These are phyloP conservation scores for Labeo rohita DNA, from an alignment of 2,113 vertebrate species.

Conservation along the genomic window DNA sequence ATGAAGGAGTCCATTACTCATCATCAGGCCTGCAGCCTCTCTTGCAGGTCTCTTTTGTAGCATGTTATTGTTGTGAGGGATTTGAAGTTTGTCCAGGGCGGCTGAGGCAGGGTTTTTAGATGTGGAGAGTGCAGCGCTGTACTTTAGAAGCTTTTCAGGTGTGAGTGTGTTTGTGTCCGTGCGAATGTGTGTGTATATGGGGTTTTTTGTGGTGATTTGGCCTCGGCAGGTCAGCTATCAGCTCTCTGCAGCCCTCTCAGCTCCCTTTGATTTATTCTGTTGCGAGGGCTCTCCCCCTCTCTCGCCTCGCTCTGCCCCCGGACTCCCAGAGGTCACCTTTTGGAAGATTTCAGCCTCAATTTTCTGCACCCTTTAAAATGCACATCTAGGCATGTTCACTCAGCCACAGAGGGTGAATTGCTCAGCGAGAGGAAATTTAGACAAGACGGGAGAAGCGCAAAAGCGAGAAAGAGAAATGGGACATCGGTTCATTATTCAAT, in stretches of 20 bases:
- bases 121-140: constrained; percentile 62
- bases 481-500: constrained; percentile 37
- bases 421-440: constrained; percentile 17
- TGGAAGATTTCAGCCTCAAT: constrained; percentile 49
- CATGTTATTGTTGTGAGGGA: constrained; percentile 62
- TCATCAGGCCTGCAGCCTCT: constrained; percentile 37
- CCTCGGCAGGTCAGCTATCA: constrained; percentile 72
- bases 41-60: constrained; percentile 56
- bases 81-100: constrained; percentile 63
- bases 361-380: constrained; percentile 50
- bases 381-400: constrained; percentile 38
- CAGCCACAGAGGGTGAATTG: not conserved
- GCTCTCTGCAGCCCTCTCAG: constrained; percentile 68
- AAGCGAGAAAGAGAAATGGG: constrained; percentile 32
- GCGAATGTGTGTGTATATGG: constrained; percentile 5
- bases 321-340: constrained; percentile 51
- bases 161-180: constrained; percentile 61
- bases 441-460: constrained; percentile 19
- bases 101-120: constrained; percentile 64
- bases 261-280: constrained; percentile 69
- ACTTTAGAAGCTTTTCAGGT: constrained; percentile 67
- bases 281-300: constrained; percentile 33
- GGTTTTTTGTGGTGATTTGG: constrained; percentile 65
- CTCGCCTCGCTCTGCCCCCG: constrained; percentile 34
- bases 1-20: constrained; percentile 47